phyloP scores from a whole-genome alignment of 2,113 vertebrate species.

The Strigops habroptila region DNA sequence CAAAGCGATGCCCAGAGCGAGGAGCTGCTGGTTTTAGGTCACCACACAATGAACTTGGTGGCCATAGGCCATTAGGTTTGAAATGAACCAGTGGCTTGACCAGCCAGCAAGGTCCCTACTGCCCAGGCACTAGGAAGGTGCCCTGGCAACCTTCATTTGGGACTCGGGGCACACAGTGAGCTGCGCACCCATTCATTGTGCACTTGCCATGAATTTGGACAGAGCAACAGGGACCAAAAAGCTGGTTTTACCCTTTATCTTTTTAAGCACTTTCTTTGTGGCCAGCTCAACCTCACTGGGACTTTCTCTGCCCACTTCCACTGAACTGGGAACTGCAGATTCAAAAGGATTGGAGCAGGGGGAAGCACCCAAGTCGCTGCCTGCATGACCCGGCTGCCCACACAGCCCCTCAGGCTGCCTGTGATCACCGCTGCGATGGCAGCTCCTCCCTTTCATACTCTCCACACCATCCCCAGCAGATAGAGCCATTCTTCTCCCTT shows the following conservation, averaged over 20 bases:
- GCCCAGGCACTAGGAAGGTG: accelerated
- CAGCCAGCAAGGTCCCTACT: accelerated
- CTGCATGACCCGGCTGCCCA: background rate
- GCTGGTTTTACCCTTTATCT: accelerated
- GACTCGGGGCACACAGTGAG: accelerated
- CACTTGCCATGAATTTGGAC: accelerated
- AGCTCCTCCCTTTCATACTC: background rate
- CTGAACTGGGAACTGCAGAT: background rate
- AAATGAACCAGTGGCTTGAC: background rate
- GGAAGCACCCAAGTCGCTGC: background rate
- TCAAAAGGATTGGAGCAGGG: background rate
- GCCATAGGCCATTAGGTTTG: accelerated
- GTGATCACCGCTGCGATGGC: background rate
- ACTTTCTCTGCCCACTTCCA: background rate
- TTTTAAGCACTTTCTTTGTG: accelerated
- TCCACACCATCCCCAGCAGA: background rate
- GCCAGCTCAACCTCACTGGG: background rate
- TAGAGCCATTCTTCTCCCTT: background rate
- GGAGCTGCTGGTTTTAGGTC: background rate
- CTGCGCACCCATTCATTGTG: accelerated
- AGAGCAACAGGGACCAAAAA: accelerated
- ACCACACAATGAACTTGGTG: accelerated
- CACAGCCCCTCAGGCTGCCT: background rate
- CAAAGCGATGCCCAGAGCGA: accelerated
- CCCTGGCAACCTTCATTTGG: accelerated